Percentiles rank a stretch among this genome's conserved stretches.
Evolutionary conservation across 2,797 vertebrate species (phyloP).

Genomic region (Muscicapa striata): DNA sequence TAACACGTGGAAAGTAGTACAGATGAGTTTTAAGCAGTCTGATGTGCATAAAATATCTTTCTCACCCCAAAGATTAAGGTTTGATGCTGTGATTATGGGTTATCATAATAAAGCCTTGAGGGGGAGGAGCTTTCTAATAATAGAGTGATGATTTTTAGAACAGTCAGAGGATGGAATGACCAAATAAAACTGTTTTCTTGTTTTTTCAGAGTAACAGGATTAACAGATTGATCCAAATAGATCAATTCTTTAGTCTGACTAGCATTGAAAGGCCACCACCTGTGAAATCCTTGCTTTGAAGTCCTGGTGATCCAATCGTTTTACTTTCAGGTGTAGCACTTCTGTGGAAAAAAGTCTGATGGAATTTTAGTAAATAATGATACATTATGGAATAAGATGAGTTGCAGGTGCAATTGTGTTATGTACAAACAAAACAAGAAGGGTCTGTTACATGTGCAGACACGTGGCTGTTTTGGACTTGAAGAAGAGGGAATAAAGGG

Average conservation of each 20-base stretch:
- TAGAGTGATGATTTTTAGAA: not conserved
- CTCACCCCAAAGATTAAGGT: not conserved
- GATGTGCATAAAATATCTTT: not conserved
- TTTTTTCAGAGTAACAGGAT: not conserved
- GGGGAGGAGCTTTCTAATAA: not conserved
- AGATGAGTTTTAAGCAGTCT: not conserved
- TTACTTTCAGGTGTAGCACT: not conserved
- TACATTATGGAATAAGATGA: accelerated
- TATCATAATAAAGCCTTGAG: not conserved
- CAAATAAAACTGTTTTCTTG: not conserved
- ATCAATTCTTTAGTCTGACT: not conserved
- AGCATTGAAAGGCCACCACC: not conserved
- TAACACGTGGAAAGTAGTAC: not conserved
- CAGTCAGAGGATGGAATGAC: not conserved
- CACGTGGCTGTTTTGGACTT: not conserved
- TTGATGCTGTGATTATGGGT: not conserved
- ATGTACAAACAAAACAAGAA: not conserved
- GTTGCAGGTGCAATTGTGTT: not conserved
- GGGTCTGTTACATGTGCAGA: not conserved
- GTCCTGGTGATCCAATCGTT: not conserved
- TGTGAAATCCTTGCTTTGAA: not conserved
- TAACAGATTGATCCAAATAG: not conserved
- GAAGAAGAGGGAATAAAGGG: not conserved
- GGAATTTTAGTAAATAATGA: not conserved
- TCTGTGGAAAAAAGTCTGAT: not conserved